Evolutionary conservation across 2,888 invertebrate species (phyloP), one percentile per base, ranked within the genome.

Genomic region (Pollenia angustigena): DNA sequence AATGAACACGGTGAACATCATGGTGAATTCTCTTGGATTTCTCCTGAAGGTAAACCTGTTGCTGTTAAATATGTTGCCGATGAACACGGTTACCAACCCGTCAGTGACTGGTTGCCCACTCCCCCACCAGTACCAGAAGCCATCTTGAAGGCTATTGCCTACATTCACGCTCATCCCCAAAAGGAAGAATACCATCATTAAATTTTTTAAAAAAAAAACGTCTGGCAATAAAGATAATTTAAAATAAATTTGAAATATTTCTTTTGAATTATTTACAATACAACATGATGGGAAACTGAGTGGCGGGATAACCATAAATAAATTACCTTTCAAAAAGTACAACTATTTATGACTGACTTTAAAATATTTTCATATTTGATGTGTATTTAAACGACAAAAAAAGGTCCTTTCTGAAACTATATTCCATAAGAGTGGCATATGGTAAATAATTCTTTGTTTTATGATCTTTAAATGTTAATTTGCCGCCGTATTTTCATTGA

Each of bases 121-220:
- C 78, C 89, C 32, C 90, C 88, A 66, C 90, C 90, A 88, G 79
- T 89, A 6, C 90, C 90, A 68, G 89, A 72, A 7, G 88, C 85
- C 18, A 90, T 91, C 71, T 23, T 89, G 8, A 88, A 87, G 58
- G 80, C 90, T 14, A 89, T 95, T 42, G 94, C 94, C 89, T 95
- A 93, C 93, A 94, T 91, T 89, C 92, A 90, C 88, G 91, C 92
- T 60, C 94, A 94, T 88, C 90, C 92, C 58, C 93, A 89, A 4
- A 83, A 89, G 60, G 88, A 86, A 16, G 76, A 72, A 42, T 10
- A 12, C n/a, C 52, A 76, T 6, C 79, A 80, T 79, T 74, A 60
- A 72, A 40, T 64, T 62, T 46, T 54, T 3, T 32, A 32, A 32
- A 23, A 32, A 52, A 12, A 0, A 12, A 1, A 23, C 40, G 1